Base-by-base conservation (phyloP, 1,140 invertebrate genomes). In the Pectinophora gossypiella region DNA sequence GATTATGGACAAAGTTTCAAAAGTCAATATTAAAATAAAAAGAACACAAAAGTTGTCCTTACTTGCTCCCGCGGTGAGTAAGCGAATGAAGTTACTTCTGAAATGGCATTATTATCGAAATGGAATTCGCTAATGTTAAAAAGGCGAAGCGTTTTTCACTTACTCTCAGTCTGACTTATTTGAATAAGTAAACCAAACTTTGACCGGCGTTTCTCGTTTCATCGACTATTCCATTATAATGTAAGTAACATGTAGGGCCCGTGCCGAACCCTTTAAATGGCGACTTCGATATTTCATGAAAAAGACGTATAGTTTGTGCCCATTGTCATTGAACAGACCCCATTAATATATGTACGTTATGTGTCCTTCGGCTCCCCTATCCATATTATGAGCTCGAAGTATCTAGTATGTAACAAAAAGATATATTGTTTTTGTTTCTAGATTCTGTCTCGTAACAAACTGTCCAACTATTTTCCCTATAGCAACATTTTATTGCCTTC, bases 401-500 rank as follows among this genome's bases (percentile, higher is more conserved):
- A 32, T 12, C 27, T 32, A 32, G n/a, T 32, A 32, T 32, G 2
- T 32, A 40, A 40, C 10, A 40, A 18, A 16, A 40, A 40, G 36
- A 40, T 40, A 40, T 40, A 40, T 40, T 18, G 36, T 15, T 16
- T 15, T 40, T 15, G 16, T 40, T 40, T 40, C 36, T 40, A 40
- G 36, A 40, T 40, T 15, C n/a, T 18, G 36, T 18, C 36, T 40
- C 36, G 36, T 15, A 40, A 40, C 36, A 40, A 40, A 40, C 36
- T 40, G 36, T 40, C 36, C 19, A 21, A 44, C 19, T 38, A 73
- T 66, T 68, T 66, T 65, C 61, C 59, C 67, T 56, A 67, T 56
- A 68, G 68, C 64, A 65, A 68, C 62, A 59, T 81, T 85, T 85
- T 85, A 85, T 72, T 77, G 56, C 67, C 59, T 54, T 72, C 65